Conservation (phyloP, 2,888 invertebrate species). For the Drosophila testacea region DNA sequence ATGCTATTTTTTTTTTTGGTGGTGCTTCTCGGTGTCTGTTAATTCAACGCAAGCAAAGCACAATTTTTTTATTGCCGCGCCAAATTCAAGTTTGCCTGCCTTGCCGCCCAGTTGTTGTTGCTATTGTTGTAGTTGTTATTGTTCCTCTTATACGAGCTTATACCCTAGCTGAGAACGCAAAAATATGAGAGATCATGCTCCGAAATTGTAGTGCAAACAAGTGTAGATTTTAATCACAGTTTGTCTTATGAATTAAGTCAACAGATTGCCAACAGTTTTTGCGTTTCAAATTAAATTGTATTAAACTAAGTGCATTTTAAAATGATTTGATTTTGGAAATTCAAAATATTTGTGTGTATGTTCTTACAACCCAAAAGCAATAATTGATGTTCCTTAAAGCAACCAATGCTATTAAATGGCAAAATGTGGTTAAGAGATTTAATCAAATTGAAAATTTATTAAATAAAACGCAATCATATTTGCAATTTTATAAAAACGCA, state of each 20-base stretch:
- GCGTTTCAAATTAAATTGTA: background rate
- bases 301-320: background rate
- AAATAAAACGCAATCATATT: too few species aligned
- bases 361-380: too few species aligned
- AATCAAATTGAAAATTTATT: too few species aligned
- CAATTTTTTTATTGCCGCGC: conserved; percentile 76
- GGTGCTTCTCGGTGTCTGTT: conserved; percentile 68
- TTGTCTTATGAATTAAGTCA: conserved; percentile 17
- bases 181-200: conserved; percentile 2
- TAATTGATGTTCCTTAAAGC: too few species aligned
- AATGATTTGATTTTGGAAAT: too few species aligned
- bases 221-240: conserved; percentile 16
- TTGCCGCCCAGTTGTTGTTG: conserved; percentile 21
- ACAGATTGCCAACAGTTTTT: conserved; percentile 19
- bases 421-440: too few species aligned
- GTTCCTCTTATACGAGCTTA: conserved; percentile 23
- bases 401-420: too few species aligned
- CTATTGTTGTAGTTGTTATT: conserved; percentile 5
- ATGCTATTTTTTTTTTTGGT: conserved; percentile 37
- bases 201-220: conserved; percentile 9
- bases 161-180: conserved; percentile 35
- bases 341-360: too few species aligned
- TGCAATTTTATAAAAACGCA: too few species aligned
- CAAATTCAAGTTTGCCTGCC: conserved; percentile 75
- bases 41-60: conserved; percentile 65